Base-by-base conservation (phyloP, 1,140 invertebrate species). In the Oryctes rhinoceros region DNA sequence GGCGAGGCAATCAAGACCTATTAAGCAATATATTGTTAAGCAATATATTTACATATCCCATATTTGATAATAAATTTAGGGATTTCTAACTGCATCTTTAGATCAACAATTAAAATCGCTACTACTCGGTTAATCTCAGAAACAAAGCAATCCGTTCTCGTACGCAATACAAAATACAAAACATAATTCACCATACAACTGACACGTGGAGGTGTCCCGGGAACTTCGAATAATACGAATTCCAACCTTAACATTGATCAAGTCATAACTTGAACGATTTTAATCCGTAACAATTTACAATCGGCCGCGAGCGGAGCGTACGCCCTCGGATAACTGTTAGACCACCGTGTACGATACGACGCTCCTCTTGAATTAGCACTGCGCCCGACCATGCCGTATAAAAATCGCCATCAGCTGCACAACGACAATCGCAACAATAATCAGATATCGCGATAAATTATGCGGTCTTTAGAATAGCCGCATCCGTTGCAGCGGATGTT, bases 371-470 rank as follows among this genome's bases (percentile, higher is more conserved):
- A 59, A 59, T n/a, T 59, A 59, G 15, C 18, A 18, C 18, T 18
- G 53, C 53, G 53, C 5, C 15, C 7, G 53, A n/a, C n/a, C 18
- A 6, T 0, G 15, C 15, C 15, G 15, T 6, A 15, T 18, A 59
- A 59, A 59, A 59, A 59, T 59, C 53, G 53, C 53, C 53, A 18
- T 59, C 53, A 59, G 53, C 53, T 18, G 15, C n/a, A 59, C 39
- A 0, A 44, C 39, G 39, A 59, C 53, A 59, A 59, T 59, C 53
- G 53, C 53, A 59, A 59, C 7, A 59, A 59, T 59, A 59, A 59
- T 18, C 53, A n/a, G 18, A 18, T n/a, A 18, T 59, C 53, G 53
- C 53, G 18, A 59, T 59, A 59, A 59, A 59, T 59, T 59, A 59
- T 18, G 15, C 13, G 15, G 53, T 59, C 53, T 59, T 59, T 59